Base-by-base conservation (phyloP, 2,797 vertebrate species). In the Sciaenops ocellatus region DNA sequence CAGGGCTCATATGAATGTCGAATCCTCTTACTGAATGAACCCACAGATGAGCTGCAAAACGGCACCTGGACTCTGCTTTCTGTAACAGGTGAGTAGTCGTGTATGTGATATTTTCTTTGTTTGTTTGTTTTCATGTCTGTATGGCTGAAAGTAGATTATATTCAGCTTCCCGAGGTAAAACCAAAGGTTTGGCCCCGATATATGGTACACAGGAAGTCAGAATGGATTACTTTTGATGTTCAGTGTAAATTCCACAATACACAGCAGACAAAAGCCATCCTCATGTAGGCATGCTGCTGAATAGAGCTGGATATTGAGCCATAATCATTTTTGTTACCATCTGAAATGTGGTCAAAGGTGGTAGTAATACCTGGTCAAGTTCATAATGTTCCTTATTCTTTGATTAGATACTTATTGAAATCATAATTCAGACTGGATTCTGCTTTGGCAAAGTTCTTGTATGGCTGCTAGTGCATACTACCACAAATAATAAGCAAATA, bases 1-100 rank as follows among this genome's bases (percentile, higher is more conserved):
- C 96, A 97, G 81, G 98, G 97, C 79, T 95, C 87, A 94, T 99
- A 98, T 17, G 96, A 98, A 89, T 99, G 98, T 79, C 95, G 96
- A 0, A 95, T 98, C 70, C 96, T 98, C 65, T 95, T 95, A 56
- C 93, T 99, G 44, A 95, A 98, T 87, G 94, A 90, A 20, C 92
- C 95, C 68, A 91, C 95, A 0, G 96, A 96, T 0, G 97, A 98
- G 82, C 94, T 95, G 69, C 95, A 88, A 64, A 98, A 97, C 12
- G 95, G 96, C 82, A 97, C 96, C 85, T 97, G 97, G 97, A 96
- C 95, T 67, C 94, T 95, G 70, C 97, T 99, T 22, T 96, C 96
- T 0, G 96, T 99, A 52, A 95, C 95, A 10, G 97, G 98, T 99
- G 87, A 93, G 91, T 63, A 20, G 16, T 51, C 4, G 9, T 69